phyloP scores from a whole-genome alignment of 2,113 vertebrate species.

The Zapus hudsonius region DNA sequence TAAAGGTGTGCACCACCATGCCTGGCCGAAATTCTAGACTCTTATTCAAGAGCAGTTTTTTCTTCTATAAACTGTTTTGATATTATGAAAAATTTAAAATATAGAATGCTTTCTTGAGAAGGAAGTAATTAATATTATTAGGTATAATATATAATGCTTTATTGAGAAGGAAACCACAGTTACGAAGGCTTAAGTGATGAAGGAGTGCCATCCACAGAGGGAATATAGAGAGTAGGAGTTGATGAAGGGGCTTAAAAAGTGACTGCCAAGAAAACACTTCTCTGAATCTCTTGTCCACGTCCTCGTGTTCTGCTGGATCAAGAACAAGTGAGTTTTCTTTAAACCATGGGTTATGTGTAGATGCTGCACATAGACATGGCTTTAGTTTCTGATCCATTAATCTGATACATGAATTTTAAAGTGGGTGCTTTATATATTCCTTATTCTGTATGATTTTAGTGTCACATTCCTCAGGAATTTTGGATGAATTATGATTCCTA shows the following conservation, averaged over 20 bases:
- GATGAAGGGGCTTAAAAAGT: background rate
- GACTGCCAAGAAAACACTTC: background rate
- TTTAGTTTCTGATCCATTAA: background rate
- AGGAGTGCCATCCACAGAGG: background rate
- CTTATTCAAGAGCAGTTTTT: background rate
- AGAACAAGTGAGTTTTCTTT: conserved; percentile 8
- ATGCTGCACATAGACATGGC: background rate
- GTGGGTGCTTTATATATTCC: background rate
- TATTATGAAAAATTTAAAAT: background rate
- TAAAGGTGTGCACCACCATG: no score
- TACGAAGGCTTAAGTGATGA: background rate
- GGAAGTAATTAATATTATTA: no score
- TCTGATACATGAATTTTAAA: background rate
- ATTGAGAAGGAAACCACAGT: background rate
- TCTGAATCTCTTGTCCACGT: background rate
- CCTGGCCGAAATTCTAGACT: conserved; percentile 11
- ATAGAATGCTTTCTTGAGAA: conserved; percentile 29
- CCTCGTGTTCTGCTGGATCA: background rate
- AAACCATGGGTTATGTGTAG: background rate
- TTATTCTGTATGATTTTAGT: background rate
- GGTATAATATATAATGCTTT: background rate
- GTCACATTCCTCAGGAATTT: background rate
- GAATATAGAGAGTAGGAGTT: conserved; percentile 11
- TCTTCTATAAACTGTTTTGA: background rate
- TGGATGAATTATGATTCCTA: background rate